Percentiles rank a stretch among this genome's conserved stretches.
These are phyloP conservation scores for Eciton burchellii DNA, from an alignment of 1,140 invertebrate species.

Conservation along the genomic window DNA sequence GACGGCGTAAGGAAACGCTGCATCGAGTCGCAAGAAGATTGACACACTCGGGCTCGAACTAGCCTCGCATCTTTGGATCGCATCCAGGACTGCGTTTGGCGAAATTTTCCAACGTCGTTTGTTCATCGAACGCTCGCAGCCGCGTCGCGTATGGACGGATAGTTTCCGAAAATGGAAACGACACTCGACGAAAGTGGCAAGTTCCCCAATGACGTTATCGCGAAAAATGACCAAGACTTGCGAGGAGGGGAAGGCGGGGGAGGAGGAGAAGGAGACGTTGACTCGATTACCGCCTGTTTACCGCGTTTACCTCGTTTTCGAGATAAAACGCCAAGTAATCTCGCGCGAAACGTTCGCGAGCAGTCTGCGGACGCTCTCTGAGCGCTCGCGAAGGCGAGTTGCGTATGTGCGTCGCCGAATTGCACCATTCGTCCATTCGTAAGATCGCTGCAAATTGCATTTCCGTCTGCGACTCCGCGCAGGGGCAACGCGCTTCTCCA, in stretches of 20 bases:
- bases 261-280: too few species aligned
- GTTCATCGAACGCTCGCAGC: conserved; percentile 41
- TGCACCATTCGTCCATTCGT: conserved; percentile 10
- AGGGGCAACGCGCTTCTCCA: background rate
- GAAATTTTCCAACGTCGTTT: conserved; percentile 48
- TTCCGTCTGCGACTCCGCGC: background rate
- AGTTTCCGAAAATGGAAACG: conserved; percentile 18
- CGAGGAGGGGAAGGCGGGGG: too few species aligned
- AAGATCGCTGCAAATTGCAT: conserved; percentile 35
- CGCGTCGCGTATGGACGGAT: background rate
- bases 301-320: too few species aligned
- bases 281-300: too few species aligned
- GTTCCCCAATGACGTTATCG: too few species aligned
- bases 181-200: too few species aligned
- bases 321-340: background rate
- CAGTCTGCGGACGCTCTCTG: too few species aligned
- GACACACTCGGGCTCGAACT: conserved; percentile 11
- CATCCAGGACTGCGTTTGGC: conserved; percentile 59
- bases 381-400: background rate
- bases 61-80: conserved; percentile 37
- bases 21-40: conserved; percentile 22
- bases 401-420: conserved; percentile 1
- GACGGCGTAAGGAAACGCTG: background rate
- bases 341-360: background rate
- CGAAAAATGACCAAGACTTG: too few species aligned